Percentiles rank a stretch among this genome's conserved stretches.
Evolutionary conservation across 2,113 vertebrate genomes (phyloP).

Genomic region (Anas platyrhynchos): DNA sequence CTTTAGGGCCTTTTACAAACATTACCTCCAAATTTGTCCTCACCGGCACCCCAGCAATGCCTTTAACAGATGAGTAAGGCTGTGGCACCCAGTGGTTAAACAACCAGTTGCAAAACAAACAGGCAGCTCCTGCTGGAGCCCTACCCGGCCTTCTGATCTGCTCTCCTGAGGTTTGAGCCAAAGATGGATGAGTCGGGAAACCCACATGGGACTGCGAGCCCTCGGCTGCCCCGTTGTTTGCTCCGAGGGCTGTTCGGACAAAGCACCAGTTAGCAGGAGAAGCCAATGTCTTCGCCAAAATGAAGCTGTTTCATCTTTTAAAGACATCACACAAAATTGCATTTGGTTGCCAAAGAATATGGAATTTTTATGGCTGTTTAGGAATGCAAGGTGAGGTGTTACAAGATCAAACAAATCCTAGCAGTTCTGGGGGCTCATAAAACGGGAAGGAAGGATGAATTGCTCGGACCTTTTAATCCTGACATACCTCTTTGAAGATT

Average conservation of each 20-base stretch:
- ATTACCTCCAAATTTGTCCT: background rate
- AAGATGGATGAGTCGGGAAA: background rate
- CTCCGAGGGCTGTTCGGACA: background rate
- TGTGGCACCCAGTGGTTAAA: background rate
- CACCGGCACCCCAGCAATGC: accelerated
- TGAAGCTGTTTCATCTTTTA: background rate
- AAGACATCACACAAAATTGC: background rate
- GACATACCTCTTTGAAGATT: conserved; percentile 5
- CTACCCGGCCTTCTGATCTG: accelerated
- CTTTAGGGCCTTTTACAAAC: background rate
- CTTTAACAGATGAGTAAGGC: background rate
- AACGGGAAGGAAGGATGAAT: background rate
- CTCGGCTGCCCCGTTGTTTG: background rate
- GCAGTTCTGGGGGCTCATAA: background rate
- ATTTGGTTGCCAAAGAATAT: background rate
- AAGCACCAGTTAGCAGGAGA: background rate
- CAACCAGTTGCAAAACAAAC: background rate
- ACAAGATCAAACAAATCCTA: conserved; percentile 26
- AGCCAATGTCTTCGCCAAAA: background rate
- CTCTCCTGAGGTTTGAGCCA: background rate
- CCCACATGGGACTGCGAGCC: background rate
- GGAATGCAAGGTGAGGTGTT: background rate
- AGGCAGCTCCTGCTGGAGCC: background rate
- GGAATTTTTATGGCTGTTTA: conserved; percentile 1
- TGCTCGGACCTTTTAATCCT: background rate